Evolutionary conservation across 2,888 invertebrate genomes (phyloP).

Genomic region (Serripes groenlandicus): DNA sequence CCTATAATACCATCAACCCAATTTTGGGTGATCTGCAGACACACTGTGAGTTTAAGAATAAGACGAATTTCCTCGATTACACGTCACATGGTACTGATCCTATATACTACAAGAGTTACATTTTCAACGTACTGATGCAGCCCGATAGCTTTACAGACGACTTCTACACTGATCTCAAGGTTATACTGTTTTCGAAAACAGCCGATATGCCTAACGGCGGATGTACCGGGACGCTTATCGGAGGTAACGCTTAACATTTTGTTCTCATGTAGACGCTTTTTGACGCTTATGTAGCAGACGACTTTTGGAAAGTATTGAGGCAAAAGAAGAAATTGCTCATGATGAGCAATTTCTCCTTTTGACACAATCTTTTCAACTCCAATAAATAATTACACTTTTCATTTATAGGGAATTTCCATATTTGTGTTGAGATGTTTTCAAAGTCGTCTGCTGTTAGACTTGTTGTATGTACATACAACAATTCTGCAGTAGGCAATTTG

Average conservation of each 20-base stretch:
- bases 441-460: too few relatives aligned
- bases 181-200: not conserved
- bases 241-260: conserved; percentile 56
- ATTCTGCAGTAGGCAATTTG: too few relatives aligned
- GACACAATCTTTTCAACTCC: too few relatives aligned
- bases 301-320: too few relatives aligned
- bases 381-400: too few relatives aligned
- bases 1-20: conserved; percentile 45
- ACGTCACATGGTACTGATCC: conserved; percentile 36
- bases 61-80: conserved; percentile 61
- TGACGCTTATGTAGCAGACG: too few relatives aligned
- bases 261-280: too few relatives aligned
- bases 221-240: conserved; percentile 52
- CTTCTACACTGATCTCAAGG: conserved; percentile 42
- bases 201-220: conserved; percentile 18
- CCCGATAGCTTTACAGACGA: conserved; percentile 48
- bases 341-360: too few relatives aligned
- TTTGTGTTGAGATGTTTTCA: too few relatives aligned
- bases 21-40: not conserved
- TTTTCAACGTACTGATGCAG: conserved; percentile 56
- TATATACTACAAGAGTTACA: conserved; percentile 33
- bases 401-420: too few relatives aligned
- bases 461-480: too few relatives aligned
- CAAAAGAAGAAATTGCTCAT: too few relatives aligned
- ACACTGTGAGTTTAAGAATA: conserved; percentile 41